Conservation (phyloP, 2,113 vertebrate genomes). For the Stomatorhinus ivindoensis region DNA sequence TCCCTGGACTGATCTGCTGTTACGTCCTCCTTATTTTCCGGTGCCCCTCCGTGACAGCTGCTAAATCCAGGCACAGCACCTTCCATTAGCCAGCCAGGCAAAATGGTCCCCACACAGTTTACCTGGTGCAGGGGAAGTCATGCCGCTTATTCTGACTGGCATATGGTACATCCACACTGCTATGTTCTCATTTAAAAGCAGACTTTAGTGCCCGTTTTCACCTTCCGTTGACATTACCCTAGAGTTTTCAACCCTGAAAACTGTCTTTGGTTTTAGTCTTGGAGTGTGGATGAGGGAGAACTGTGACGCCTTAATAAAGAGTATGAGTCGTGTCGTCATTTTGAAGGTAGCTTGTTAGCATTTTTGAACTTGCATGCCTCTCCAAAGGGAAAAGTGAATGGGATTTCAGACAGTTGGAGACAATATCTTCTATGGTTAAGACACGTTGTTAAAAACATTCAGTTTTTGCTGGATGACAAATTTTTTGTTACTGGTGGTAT, state of each 20-base stretch:
- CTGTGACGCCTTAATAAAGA: not conserved
- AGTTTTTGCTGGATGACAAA: not conserved
- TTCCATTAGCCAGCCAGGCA: not conserved
- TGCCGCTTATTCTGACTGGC: not conserved
- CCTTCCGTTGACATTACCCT: not conserved
- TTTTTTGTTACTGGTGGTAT: not conserved
- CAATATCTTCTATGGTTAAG: not conserved
- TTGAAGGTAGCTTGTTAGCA: not conserved
- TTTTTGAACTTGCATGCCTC: not conserved
- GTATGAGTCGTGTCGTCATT: not conserved
- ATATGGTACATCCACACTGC: not conserved
- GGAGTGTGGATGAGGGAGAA: not conserved
- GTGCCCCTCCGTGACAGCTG: not conserved
- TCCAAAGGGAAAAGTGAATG: not conserved
- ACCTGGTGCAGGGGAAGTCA: not conserved
- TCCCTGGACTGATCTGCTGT: no score
- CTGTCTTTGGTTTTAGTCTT: not conserved
- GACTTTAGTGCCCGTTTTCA: not conserved
- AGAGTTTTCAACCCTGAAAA: not conserved
- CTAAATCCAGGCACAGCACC: not conserved
- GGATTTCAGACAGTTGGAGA: not conserved
- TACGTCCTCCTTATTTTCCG: no score
- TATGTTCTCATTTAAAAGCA: not conserved
- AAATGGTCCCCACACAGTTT: not conserved
- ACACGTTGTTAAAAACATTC: not conserved